Base-by-base conservation (phyloP, 2,888 invertebrate genomes). In the Cerceris ruficornis region DNA sequence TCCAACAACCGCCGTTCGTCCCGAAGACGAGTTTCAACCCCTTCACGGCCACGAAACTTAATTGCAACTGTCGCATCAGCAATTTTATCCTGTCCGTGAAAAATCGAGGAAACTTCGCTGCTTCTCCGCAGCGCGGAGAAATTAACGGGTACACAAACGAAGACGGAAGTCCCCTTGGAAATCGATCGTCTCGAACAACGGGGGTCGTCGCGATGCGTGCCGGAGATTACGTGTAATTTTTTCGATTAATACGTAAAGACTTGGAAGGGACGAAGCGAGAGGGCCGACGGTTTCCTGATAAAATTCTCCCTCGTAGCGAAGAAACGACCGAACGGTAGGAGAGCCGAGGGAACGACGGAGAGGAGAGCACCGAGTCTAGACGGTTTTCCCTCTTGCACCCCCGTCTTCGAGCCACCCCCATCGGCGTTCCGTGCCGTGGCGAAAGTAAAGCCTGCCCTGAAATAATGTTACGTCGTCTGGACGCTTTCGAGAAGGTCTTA, bases 321-420 rank as follows among this genome's bases (percentile, higher is more conserved):
- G 66, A 64, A 69, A 65, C 50, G 72, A 42, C 49, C 55, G 60
- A 66, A 64, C 1, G 42, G 42, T 15, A 7, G 11, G 41, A 60
- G 54, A 65, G 67, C 52, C 46, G 59, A 55, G 59, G 41, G 55
- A 15, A 75, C 69, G 69, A 13, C 62, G 52, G 43, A 39, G 60
- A 62, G 68, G 61, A 54, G 28, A 50, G 58, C 42, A 72, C 57
- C 6, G 70, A 88, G 89, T 90, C 89, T 89, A 90, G 89, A 89
- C 89, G 82, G 66, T 80, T 28, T 28, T 74, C 76, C 74, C 80
- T 75, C 81, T 75, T 73, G 60, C 81, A 57, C 72, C 77, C 69
- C 64, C 62, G 69, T 39, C 65, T 42, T 49, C 62, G 62, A 15
- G 71, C 68, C 28, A 28, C 41, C 49, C 68, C 77, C 62, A 49